Conservation (phyloP, 2,797 vertebrate genomes). For the Leptatherina wallacei region DNA sequence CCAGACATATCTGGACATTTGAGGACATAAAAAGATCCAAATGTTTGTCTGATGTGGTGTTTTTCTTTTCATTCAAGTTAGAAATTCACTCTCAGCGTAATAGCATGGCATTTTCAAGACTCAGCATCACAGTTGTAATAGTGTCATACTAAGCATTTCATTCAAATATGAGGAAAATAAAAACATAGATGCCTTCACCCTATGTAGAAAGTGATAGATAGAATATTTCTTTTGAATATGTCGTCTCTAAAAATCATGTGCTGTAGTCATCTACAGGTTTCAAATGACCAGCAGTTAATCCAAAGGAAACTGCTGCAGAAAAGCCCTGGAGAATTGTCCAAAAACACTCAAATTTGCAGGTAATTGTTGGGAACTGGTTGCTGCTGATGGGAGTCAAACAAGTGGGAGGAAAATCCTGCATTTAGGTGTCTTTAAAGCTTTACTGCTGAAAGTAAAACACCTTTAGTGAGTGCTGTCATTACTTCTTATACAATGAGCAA, state of each 20-base stretch:
- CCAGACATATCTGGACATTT: not conserved
- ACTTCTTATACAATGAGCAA: not conserved
- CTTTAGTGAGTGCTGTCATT: not conserved
- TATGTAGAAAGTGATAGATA: too few relatives aligned
- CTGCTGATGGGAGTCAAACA: not conserved
- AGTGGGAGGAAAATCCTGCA: not conserved
- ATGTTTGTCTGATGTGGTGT: not conserved
- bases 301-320: not conserved
- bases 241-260: not conserved
- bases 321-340: not conserved
- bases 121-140: too few relatives aligned
- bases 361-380: not conserved
- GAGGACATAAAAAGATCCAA: not conserved
- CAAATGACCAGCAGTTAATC: not conserved
- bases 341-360: not conserved
- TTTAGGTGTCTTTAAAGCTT: not conserved
- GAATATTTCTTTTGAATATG: not conserved
- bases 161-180: too few relatives aligned
- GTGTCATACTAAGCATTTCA: too few relatives aligned
- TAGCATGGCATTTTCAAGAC: too few relatives aligned
- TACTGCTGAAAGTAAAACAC: not conserved
- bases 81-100: too few relatives aligned
- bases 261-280: not conserved
- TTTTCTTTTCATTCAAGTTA: too few relatives aligned
- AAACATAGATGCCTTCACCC: too few relatives aligned